phyloP scores from a whole-genome alignment of 2,113 vertebrate species.

The Halichoerus grypus region DNA sequence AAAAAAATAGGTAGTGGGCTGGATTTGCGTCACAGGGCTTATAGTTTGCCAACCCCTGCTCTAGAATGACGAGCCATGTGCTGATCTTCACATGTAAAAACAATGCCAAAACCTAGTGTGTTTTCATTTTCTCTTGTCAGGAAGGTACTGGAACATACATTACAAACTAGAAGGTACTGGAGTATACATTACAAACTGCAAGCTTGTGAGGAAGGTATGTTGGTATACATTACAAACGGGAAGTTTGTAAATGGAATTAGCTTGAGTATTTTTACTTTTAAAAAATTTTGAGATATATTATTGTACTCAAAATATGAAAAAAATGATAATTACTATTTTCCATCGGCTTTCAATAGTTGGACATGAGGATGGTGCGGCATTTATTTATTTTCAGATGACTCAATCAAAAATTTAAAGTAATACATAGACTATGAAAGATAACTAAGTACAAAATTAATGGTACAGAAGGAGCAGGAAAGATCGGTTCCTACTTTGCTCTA shows the following conservation, averaged over 20 bases:
- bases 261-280: neutral
- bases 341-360: neutral
- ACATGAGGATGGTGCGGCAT: neutral
- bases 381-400: slow-evolving; percentile 26
- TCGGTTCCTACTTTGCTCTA: neutral
- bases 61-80: neutral
- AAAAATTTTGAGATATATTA: neutral
- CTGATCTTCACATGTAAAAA: neutral
- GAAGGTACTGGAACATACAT: neutral
- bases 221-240: neutral
- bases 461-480: neutral
- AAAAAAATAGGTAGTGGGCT: neutral
- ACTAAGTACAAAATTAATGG: neutral
- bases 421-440: neutral
- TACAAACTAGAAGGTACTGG: neutral
- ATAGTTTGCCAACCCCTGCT: neutral
- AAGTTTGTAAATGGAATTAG: neutral
- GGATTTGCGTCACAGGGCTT: neutral
- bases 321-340: neutral
- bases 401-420: neutral
- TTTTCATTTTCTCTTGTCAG: neutral
- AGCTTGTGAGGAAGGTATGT: neutral
- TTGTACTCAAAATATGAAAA: neutral
- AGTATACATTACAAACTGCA: neutral
- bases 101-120: neutral